Conservation (phyloP, 2,888 invertebrate genomes). For the Brenthis hecate region DNA sequence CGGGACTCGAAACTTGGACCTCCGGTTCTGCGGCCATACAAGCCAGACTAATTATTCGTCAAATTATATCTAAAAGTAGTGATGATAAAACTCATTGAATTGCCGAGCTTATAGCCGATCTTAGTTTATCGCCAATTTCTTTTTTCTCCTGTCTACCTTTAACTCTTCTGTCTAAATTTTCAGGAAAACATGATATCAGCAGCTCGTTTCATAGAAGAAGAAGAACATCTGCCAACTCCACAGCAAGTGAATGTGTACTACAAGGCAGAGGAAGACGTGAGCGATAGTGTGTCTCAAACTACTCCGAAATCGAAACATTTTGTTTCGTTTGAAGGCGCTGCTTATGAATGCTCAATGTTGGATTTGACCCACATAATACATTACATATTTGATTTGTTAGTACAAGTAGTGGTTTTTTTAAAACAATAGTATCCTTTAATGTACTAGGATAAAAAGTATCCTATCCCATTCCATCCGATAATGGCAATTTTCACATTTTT, state of each 20-base stretch:
- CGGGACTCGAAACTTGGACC: too few relatives aligned
- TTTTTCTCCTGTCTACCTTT: not conserved
- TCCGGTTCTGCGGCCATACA: too few relatives aligned
- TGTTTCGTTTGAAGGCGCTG: constrained; percentile 54
- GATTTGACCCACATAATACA: constrained; percentile 70
- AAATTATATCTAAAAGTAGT: too few relatives aligned
- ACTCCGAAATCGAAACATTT: constrained; percentile 40
- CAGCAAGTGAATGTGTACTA: constrained; percentile 57
- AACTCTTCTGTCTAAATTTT: not conserved
- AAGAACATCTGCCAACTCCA: constrained; percentile 56
- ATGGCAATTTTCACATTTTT: too few relatives aligned
- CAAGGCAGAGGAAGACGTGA: constrained; percentile 45
- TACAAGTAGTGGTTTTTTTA: constrained; percentile 24
- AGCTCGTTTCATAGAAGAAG: constrained; percentile 53
- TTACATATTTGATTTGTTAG: constrained; percentile 75
- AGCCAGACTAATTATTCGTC: too few relatives aligned
- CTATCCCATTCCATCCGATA: too few relatives aligned
- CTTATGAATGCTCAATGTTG: constrained; percentile 59
- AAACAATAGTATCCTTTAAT: not conserved
- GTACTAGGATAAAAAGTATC: not conserved
- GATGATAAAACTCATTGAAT: too few relatives aligned
- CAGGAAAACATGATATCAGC: constrained; percentile 74
- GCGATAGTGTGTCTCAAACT: not conserved
- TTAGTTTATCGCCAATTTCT: not conserved
- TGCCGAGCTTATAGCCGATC: too few relatives aligned